Evolutionary conservation across 2,113 vertebrate species (phyloP).

Genomic region (Clarias macrocephalus): DNA sequence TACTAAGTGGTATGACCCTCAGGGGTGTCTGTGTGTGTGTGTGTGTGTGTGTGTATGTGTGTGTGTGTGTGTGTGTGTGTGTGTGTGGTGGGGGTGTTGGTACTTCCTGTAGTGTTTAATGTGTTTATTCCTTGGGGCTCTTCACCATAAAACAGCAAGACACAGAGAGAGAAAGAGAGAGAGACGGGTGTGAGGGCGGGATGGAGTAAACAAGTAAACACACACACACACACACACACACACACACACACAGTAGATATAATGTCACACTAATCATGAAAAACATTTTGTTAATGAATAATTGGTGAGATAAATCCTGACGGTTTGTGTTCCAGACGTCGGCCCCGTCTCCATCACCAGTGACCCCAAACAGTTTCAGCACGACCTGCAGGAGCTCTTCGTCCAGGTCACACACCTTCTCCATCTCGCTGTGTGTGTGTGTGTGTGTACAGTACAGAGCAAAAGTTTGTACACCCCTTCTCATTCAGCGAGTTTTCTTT

Average conservation of each 20-base stretch:
- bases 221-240: neutral
- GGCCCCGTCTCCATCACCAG: conserved; percentile 87
- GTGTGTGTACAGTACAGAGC: neutral
- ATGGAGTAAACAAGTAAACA: neutral
- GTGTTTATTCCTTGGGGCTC: neutral
- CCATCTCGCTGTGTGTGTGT: neutral
- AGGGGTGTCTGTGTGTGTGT: neutral
- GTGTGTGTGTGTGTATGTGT: conserved; percentile 1
- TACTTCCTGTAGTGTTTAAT: conserved; percentile 10
- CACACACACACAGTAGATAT: neutral
- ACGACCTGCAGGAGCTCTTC: conserved; percentile 84
- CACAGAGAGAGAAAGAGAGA: neutral
- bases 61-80: neutral
- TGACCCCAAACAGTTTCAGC: conserved; percentile 84
- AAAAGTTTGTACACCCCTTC: no score
- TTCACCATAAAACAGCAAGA: conserved; percentile 1
- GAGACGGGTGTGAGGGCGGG: neutral
- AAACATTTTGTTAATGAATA: neutral
- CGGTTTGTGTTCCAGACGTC: conserved; percentile 73
- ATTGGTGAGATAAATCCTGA: conserved; percentile 2
- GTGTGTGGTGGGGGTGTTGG: neutral
- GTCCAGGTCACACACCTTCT: conserved; percentile 80
- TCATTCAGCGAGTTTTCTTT: no score
- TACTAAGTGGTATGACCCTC: neutral
- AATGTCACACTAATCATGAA: neutral